Percentiles rank a stretch among this genome's conserved stretches.
Evolutionary conservation across 1,140 invertebrate species (phyloP).

Genomic region (Drosophila orosa): DNA sequence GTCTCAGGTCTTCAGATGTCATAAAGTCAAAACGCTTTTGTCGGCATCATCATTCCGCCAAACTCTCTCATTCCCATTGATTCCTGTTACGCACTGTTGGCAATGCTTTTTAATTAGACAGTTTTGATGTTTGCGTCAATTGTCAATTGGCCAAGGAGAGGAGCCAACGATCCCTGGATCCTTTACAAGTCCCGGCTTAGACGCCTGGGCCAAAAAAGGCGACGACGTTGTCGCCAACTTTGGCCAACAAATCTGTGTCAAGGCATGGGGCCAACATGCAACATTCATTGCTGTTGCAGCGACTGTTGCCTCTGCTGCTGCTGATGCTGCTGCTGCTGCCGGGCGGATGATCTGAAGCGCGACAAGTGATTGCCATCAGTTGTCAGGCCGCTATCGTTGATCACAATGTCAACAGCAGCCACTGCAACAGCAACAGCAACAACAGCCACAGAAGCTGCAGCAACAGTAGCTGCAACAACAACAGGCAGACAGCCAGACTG

Average conservation of each 20-base stretch:
- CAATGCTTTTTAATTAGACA: conserved; percentile 80
- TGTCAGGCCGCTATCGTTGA: conserved; percentile 81
- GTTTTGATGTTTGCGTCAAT: conserved; percentile 80
- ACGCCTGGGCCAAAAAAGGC: conserved; percentile 79
- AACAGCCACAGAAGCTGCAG: conserved; percentile 40
- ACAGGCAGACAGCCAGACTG: conserved; percentile 70
- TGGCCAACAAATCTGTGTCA: conserved; percentile 83
- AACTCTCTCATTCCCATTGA: conserved; percentile 58
- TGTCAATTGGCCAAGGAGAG: conserved; percentile 67
- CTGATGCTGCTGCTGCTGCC: conserved; percentile 24
- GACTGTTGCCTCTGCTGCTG: neutral
- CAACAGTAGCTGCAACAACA: conserved; percentile 43
- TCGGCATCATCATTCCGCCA: conserved; percentile 57
- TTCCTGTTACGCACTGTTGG: conserved; percentile 76
- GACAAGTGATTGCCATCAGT: conserved; percentile 83
- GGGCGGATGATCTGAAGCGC: conserved; percentile 79
- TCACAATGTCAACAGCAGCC: conserved; percentile 80
- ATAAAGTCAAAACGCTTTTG: conserved; percentile 80
- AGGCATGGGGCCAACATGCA: conserved; percentile 68
- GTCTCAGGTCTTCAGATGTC: conserved; percentile 58
- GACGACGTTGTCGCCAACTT: conserved; percentile 80
- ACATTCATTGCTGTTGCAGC: conserved; percentile 18
- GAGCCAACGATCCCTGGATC: conserved; percentile 15
- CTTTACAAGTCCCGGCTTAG: conserved; percentile 56
- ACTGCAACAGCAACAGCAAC: conserved; percentile 27